A percentile compares a stretch with the other conserved stretches of the same genome.
phyloP scores from a whole-genome alignment of 2,797 vertebrate genomes.

The Clangula hyemalis region DNA sequence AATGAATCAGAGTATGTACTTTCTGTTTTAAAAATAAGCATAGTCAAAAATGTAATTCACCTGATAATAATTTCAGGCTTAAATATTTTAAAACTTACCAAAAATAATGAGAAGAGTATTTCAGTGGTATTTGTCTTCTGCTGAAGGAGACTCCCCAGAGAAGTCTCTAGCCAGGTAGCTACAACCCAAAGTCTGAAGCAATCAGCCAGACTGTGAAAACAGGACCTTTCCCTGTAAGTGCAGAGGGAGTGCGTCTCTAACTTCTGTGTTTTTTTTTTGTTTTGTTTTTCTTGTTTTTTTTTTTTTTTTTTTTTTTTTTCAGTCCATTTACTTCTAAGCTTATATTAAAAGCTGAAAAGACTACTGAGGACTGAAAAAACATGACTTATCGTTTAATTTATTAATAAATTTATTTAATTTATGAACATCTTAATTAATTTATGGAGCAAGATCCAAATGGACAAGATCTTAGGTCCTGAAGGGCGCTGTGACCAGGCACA shows the following conservation, averaged over 20 bases:
- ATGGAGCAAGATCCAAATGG: not conserved
- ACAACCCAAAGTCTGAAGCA: not conserved
- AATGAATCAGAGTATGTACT: not conserved
- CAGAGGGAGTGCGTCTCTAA: not conserved
- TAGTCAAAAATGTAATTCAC: not conserved
- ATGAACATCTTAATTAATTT: not conserved
- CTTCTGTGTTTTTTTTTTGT: fast-evolving
- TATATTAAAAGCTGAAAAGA: not conserved
- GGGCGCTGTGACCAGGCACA: not conserved
- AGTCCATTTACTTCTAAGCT: not conserved
- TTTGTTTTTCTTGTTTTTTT: too few species aligned
- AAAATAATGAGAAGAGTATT: not conserved
- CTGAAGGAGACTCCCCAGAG: not conserved
- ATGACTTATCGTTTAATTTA: not conserved
- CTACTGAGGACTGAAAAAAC: not conserved
- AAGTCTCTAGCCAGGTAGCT: not conserved
- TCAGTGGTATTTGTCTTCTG: not conserved
- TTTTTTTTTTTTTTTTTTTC: too few species aligned
- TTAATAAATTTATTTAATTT: not conserved
- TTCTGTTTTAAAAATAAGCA: not conserved
- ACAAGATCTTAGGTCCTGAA: not conserved
- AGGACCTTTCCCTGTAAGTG: not conserved
- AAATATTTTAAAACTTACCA: not conserved
- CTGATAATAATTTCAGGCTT: not conserved
- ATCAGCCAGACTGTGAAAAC: not conserved